Evolutionary conservation across 1,140 invertebrate genomes (phyloP).

Genomic region (Leptopilina clavipes): DNA sequence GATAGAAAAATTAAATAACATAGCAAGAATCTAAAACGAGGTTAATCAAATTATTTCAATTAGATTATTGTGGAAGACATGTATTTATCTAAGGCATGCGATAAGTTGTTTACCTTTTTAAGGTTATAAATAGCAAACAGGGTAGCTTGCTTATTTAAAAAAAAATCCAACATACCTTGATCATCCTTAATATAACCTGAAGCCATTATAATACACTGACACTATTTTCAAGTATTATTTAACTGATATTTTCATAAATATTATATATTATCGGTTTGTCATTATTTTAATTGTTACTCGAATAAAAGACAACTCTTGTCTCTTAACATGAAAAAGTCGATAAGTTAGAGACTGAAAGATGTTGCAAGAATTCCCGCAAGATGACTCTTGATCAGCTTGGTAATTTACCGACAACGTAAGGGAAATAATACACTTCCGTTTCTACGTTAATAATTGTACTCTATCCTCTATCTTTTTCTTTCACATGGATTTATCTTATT

Average conservation of each 20-base stretch:
- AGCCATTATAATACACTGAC: constrained; percentile 57
- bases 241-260: constrained; percentile 42
- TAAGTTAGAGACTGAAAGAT: neutral
- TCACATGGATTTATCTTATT: too few species aligned
- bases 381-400: too few species aligned
- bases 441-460: too few species aligned
- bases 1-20: constrained; percentile 27
- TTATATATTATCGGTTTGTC: constrained; percentile 53
- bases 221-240: constrained; percentile 3
- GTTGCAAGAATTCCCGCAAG: too few species aligned
- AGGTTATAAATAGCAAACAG: constrained; percentile 64
- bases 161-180: constrained; percentile 62
- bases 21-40: neutral
- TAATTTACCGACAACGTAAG: too few species aligned
- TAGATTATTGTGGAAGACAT: neutral
- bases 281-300: constrained; percentile 44
- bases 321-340: neutral
- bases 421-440: too few species aligned
- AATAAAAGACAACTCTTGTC: neutral
- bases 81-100: neutral
- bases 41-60: constrained; percentile 7
- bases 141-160: constrained; percentile 40
- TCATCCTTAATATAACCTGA: constrained; percentile 70
- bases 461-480: too few species aligned
- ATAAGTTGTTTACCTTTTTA: constrained; percentile 60